These are phyloP conservation scores for Microcebus jonahi DNA, from an alignment of 2,113 vertebrate genomes.

Conservation along the genomic window DNA sequence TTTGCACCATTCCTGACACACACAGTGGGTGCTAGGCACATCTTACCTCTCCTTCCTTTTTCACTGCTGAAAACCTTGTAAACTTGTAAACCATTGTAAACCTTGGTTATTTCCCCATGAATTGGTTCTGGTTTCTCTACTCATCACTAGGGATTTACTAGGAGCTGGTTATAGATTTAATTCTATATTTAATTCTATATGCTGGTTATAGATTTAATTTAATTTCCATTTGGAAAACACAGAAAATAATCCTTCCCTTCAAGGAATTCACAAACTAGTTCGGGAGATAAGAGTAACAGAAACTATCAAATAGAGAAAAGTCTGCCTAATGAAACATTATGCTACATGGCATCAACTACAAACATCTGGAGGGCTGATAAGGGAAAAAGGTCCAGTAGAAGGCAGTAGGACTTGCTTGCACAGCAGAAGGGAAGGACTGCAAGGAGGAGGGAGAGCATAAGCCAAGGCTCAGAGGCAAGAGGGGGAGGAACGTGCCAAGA, in stretches of 20 bases:
- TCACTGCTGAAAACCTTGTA: background rate
- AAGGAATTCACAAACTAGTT: background rate
- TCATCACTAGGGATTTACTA: background rate
- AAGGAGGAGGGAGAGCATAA: background rate
- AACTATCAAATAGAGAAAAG: background rate
- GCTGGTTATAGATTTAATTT: background rate
- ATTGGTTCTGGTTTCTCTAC: background rate
- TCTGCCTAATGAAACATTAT: background rate
- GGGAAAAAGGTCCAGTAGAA: background rate
- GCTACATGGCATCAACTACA: background rate
- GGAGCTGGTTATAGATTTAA: background rate
- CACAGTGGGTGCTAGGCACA: background rate
- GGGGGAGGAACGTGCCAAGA: background rate
- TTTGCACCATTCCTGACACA: background rate
- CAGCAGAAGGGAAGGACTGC: background rate
- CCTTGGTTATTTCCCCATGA: accelerated
- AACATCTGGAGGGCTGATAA: background rate
- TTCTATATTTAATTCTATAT: background rate
- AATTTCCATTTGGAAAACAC: background rate
- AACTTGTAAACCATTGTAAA: background rate
- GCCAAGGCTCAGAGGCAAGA: background rate
- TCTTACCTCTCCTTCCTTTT: background rate
- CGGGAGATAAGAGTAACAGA: background rate
- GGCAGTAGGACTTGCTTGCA: background rate
- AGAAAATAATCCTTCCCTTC: background rate